Evolutionary conservation across 1,140 invertebrate genomes (phyloP).

Genomic region (Liolophura sinensis): DNA sequence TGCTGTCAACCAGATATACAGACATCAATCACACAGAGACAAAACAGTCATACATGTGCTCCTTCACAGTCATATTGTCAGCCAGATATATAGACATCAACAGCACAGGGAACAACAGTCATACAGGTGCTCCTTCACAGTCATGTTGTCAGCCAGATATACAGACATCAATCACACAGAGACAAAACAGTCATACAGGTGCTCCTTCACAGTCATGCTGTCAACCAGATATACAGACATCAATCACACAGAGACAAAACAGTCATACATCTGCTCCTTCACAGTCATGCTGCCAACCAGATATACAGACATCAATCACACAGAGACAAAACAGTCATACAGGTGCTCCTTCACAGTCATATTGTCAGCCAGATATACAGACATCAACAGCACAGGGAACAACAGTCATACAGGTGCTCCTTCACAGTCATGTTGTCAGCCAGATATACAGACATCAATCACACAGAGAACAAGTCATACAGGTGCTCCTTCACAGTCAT

Average conservation of each 20-base stretch:
- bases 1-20: conserved; percentile 31
- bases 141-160: conserved; percentile 44
- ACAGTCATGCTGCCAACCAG: conserved; percentile 54
- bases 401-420: conserved; percentile 59
- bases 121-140: conserved; percentile 58
- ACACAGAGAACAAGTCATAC: neutral
- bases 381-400: too few species aligned
- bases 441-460: conserved; percentile 1
- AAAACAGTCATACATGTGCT: conserved; percentile 59
- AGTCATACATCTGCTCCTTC: too few species aligned
- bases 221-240: conserved; percentile 7
- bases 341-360: conserved; percentile 60
- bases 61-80: conserved; percentile 56
- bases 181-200: conserved; percentile 58
- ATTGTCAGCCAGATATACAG: conserved; percentile 27
- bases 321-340: too few species aligned
- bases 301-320: neutral
- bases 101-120: too few species aligned
- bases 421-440: conserved; percentile 54
- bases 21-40: too few species aligned
- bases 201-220: conserved; percentile 59
- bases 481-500: too few species aligned
- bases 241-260: too few species aligned
- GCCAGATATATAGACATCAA: conserved; percentile 3
- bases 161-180: neutral